phyloP scores from a whole-genome alignment of 2,113 vertebrate species.

The Grammomys surdaster region DNA sequence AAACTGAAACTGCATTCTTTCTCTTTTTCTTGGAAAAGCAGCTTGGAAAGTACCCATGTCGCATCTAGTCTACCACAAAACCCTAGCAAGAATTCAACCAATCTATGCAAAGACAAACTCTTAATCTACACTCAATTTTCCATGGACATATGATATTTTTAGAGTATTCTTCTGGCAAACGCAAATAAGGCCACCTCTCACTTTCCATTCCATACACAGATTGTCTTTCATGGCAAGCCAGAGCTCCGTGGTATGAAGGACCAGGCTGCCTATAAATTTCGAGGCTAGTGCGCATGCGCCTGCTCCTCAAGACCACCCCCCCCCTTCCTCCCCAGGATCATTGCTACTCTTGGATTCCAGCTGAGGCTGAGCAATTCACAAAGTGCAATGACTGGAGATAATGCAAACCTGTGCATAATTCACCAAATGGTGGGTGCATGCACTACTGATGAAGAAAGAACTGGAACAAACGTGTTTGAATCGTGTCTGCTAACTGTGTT shows the following conservation, averaged over 20 bases:
- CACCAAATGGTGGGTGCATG: neutral
- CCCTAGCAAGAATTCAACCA: slow-evolving; percentile 34
- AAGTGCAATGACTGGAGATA: neutral
- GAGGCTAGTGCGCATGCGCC: neutral
- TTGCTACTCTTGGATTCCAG: neutral
- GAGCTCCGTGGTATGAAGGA: neutral
- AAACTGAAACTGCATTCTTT: slow-evolving; percentile 57
- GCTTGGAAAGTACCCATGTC: slow-evolving; percentile 34
- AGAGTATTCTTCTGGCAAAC: slow-evolving; percentile 45
- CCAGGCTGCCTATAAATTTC: neutral
- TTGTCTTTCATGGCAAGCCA: neutral
- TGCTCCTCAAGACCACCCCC: neutral
- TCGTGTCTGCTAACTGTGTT: neutral
- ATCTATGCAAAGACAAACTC: slow-evolving; percentile 46
- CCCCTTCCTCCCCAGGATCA: neutral
- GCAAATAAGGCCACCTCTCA: neutral
- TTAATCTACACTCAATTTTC: slow-evolving; percentile 36
- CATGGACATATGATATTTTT: slow-evolving; percentile 54
- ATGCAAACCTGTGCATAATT: neutral
- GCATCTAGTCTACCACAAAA: slow-evolving; percentile 42
- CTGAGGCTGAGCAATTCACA: neutral
- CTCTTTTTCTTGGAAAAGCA: slow-evolving; percentile 62
- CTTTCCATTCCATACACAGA: neutral
- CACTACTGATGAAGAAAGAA: neutral
- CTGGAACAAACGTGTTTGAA: neutral